Evolutionary conservation across 1,140 invertebrate species (phyloP).

Genomic region (Scaptomyza pallida): DNA sequence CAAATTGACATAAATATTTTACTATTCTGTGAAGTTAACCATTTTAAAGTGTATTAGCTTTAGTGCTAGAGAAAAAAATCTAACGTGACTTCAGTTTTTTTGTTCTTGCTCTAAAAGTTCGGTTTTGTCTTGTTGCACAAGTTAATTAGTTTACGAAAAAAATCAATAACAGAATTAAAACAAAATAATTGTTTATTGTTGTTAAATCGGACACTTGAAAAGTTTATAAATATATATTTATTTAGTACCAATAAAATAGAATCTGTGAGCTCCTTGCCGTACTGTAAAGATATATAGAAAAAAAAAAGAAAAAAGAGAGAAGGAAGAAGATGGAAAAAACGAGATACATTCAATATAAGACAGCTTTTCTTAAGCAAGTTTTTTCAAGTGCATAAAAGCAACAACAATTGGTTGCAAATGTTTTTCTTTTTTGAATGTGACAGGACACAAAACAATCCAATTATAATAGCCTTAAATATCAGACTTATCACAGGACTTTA

Average conservation of each 20-base stretch:
- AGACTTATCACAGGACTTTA: not conserved
- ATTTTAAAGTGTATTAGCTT: not conserved
- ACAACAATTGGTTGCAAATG: not conserved
- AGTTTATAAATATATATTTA: slow-evolving; percentile 14
- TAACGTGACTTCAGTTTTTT: not conserved
- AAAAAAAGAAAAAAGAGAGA: slow-evolving; percentile 57
- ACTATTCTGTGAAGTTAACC: not conserved
- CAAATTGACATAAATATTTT: too few relatives aligned
- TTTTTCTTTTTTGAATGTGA: not conserved
- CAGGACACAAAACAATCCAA: not conserved
- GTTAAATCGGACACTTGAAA: slow-evolving; percentile 6
- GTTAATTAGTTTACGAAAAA: slow-evolving; percentile 22
- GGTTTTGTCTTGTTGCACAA: not conserved
- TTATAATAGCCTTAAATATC: not conserved
- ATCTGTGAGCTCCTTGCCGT: slow-evolving; percentile 84
- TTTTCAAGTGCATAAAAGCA: not conserved
- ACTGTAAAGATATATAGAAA: slow-evolving; percentile 81
- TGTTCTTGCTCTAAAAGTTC: not conserved
- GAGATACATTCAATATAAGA: slow-evolving; percentile 46
- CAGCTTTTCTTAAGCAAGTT: slow-evolving; percentile 1
- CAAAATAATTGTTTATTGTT: slow-evolving; percentile 14
- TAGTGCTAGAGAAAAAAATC: not conserved
- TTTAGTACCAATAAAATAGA: slow-evolving; percentile 84
- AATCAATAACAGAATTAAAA: slow-evolving; percentile 34
- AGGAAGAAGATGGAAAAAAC: slow-evolving; percentile 39